Evolutionary conservation across 2,888 invertebrate genomes (phyloP).

Genomic region (Stratiomys singularior): DNA sequence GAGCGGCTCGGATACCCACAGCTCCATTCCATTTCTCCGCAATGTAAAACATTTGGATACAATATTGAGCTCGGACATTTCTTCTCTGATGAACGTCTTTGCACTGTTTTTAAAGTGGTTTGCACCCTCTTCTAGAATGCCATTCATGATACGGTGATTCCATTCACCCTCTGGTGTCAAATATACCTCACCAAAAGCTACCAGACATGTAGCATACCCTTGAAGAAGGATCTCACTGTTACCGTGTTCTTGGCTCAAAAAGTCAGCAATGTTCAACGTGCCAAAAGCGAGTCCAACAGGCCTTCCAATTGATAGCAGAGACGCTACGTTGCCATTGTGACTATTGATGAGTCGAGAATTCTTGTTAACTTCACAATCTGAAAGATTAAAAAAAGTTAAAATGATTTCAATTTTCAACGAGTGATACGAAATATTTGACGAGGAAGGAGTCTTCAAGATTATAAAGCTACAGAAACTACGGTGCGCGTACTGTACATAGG

Average conservation of each 20-base stretch:
- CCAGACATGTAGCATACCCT: conserved; percentile 58
- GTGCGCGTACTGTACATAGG: too few species aligned
- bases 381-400: not conserved
- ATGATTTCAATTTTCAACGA: not conserved
- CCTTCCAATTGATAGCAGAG: not conserved
- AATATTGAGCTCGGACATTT: conserved; percentile 54
- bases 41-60: conserved; percentile 59
- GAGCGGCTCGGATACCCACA: conserved; percentile 56
- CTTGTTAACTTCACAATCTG: not conserved
- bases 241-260: not conserved
- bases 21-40: conserved; percentile 58
- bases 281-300: conserved; percentile 32
- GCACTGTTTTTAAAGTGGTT: conserved; percentile 55
- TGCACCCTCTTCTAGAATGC: conserved; percentile 59
- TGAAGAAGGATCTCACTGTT: conserved; percentile 49
- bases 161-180: conserved; percentile 59
- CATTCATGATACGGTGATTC: conserved; percentile 58
- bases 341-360: not conserved
- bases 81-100: conserved; percentile 50
- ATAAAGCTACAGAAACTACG: too few species aligned
- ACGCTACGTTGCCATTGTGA: not conserved
- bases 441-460: too few species aligned
- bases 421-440: too few species aligned
- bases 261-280: conserved; percentile 33
- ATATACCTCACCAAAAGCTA: conserved; percentile 60